These are phyloP conservation scores for Ciconia stormi DNA, from an alignment of 2,113 vertebrate species.

Conservation along the genomic window DNA sequence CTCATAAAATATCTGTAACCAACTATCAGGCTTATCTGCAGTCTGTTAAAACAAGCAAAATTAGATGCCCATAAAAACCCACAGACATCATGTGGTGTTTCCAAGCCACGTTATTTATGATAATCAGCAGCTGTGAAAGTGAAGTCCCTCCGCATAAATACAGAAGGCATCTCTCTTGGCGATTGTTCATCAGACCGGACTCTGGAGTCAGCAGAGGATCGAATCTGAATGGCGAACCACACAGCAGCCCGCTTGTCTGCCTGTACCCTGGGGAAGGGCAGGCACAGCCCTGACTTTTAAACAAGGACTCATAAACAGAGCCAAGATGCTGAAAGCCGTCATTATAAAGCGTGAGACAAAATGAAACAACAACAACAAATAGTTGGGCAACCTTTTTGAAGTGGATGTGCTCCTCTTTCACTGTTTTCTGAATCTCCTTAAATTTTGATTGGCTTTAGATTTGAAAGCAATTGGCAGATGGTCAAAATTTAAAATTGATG, in stretches of 20 bases:
- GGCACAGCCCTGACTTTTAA: constrained; percentile 8
- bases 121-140: constrained; percentile 17
- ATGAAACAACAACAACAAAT: constrained; percentile 31
- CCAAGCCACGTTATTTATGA: not conserved
- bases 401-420: constrained; percentile 39
- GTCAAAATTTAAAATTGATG: constrained; percentile 56
- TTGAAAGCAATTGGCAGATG: constrained; percentile 43
- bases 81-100: not conserved
- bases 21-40: not conserved
- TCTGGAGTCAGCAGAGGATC: not conserved
- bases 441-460: constrained; percentile 56
- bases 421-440: constrained; percentile 30
- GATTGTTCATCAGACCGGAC: not conserved
- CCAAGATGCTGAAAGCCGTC: constrained; percentile 51
- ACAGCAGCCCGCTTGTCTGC: constrained; percentile 16
- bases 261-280: not conserved
- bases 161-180: not conserved
- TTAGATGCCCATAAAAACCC: not conserved
- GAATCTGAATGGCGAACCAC: not conserved
- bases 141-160: not conserved
- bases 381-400: constrained; percentile 49
- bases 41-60: not conserved
- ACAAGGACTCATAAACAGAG: constrained; percentile 1
- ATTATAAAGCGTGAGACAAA: constrained; percentile 45
- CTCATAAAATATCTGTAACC: not conserved